phyloP scores from a whole-genome alignment of 2,888 invertebrate genomes.

The Piscicola geometra region DNA sequence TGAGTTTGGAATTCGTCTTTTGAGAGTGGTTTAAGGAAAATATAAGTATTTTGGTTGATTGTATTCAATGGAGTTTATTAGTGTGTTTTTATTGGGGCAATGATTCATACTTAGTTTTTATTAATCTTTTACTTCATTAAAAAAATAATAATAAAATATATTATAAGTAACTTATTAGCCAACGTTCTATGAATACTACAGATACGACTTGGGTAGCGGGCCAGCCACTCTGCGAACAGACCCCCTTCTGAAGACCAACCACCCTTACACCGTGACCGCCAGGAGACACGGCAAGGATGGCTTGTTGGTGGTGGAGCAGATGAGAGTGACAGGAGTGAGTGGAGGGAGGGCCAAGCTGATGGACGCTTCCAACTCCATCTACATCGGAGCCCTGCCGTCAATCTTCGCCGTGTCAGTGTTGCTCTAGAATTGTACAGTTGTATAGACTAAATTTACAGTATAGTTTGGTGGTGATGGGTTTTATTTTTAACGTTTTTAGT shows the following conservation, averaged over 20 bases:
- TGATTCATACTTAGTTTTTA: not conserved
- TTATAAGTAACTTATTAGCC: not conserved
- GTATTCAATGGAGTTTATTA: not conserved
- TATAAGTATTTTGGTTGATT: too few species aligned
- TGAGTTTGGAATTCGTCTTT: not conserved
- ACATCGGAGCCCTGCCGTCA: slow-evolving; percentile 34
- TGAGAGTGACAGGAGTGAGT: slow-evolving; percentile 31
- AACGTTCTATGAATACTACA: not conserved
- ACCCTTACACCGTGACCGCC: slow-evolving; percentile 29
- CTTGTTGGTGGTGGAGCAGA: slow-evolving; percentile 31
- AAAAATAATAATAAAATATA: not conserved
- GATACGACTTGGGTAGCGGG: slow-evolving; percentile 38
- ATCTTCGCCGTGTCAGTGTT: slow-evolving; percentile 20
- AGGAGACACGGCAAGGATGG: slow-evolving; percentile 34
- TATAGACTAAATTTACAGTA: too few species aligned
- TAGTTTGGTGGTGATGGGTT: too few species aligned
- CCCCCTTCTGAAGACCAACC: slow-evolving; percentile 27
- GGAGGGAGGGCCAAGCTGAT: slow-evolving; percentile 27
- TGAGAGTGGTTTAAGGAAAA: too few species aligned
- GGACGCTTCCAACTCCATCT: slow-evolving; percentile 27
- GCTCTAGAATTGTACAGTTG: too few species aligned
- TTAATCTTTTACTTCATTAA: not conserved
- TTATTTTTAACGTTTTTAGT: too few species aligned
- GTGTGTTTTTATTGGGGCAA: not conserved
- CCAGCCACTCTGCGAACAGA: slow-evolving; percentile 29